Percentiles rank a stretch among this genome's conserved stretches.
These are phyloP conservation scores for Siniperca scherzeri DNA, from an alignment of 2,797 vertebrate species.

Conservation along the genomic window DNA sequence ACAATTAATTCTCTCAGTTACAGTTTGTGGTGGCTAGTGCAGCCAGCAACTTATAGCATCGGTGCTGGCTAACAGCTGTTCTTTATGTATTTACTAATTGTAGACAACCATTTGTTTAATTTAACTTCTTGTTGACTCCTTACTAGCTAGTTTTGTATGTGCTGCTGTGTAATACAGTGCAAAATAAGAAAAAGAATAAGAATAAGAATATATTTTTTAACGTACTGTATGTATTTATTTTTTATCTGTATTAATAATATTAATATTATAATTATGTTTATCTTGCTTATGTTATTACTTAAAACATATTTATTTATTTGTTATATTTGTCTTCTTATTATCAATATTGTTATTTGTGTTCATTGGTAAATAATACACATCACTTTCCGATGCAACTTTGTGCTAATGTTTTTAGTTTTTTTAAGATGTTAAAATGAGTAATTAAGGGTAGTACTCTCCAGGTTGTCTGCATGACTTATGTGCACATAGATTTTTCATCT, in stretches of 20 bases:
- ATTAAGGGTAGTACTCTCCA: neutral
- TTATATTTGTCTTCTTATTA: neutral
- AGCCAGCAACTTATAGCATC: neutral
- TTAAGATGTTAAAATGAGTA: neutral
- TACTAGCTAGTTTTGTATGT: too few relatives aligned
- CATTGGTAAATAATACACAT: neutral
- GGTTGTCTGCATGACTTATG: neutral
- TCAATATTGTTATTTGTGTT: neutral
- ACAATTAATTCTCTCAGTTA: constrained; percentile 16
- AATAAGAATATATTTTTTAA: too few relatives aligned
- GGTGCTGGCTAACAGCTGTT: neutral
- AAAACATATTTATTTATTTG: neutral
- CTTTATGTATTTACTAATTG: neutral
- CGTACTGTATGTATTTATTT: too few relatives aligned
- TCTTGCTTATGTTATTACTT: too few relatives aligned
- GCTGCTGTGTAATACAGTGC: too few relatives aligned
- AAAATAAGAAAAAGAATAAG: too few relatives aligned
- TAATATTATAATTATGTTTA: too few relatives aligned
- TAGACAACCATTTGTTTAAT: neutral
- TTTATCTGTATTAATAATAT: too few relatives aligned
- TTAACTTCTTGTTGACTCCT: neutral
- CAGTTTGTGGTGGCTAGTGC: neutral
- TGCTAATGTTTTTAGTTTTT: too few relatives aligned
- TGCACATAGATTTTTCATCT: neutral
- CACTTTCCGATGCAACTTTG: neutral